A percentile compares a stretch with the other conserved stretches of the same genome.
Conservation (phyloP, 2,113 vertebrate genomes). For the Physeter macrocephalus region DNA sequence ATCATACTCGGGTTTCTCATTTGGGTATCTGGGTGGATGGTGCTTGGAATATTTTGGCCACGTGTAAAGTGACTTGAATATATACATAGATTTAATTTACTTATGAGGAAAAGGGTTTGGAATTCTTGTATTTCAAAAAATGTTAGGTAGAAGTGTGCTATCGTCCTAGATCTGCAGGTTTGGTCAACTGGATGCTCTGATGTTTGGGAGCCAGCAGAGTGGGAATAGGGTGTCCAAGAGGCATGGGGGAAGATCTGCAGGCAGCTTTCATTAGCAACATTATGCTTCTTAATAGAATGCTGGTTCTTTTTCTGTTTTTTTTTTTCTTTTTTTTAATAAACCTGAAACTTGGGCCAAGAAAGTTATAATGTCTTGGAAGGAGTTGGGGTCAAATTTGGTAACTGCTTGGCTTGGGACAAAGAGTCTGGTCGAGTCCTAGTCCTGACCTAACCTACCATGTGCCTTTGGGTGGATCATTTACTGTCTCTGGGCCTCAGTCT, state of each 20-base stretch:
- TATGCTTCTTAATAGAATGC: background rate
- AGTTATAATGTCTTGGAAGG: background rate
- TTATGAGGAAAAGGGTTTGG: background rate
- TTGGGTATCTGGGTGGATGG: background rate
- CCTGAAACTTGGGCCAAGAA: background rate
- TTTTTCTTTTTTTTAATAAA: background rate
- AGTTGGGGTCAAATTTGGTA: background rate
- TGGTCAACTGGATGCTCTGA: background rate
- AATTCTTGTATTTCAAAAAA: background rate
- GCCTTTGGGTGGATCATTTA: background rate
- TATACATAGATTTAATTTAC: background rate
- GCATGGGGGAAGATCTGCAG: background rate
- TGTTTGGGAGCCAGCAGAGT: background rate
- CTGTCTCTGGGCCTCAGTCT: background rate
- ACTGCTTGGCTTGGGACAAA: background rate
- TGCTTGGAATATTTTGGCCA: background rate
- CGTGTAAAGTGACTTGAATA: background rate
- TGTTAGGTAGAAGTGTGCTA: background rate
- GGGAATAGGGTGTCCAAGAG: background rate
- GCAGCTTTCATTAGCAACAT: background rate
- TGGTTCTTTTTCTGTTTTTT: too few species aligned
- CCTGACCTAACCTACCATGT: background rate
- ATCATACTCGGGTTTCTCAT: background rate
- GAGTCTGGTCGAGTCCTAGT: background rate
- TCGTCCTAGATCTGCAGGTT: too few species aligned